Conservation (phyloP, 2,113 vertebrate species). For the Forbesichthys agassizii region DNA sequence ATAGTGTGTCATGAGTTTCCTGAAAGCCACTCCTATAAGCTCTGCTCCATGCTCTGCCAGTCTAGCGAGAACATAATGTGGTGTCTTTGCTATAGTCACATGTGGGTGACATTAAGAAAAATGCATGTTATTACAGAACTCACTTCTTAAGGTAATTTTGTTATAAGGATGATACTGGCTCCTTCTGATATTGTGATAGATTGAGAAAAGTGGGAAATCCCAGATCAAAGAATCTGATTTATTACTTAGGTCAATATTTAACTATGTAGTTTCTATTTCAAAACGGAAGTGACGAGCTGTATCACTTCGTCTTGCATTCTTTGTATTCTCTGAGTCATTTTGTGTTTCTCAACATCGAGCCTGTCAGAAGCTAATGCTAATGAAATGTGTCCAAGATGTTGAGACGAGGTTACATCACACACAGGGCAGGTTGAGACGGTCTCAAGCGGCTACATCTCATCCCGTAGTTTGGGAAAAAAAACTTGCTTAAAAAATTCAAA, state of each 20-base stretch:
- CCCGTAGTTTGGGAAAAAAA: too few relatives aligned
- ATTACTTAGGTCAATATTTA: constrained; percentile 9
- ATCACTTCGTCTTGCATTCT: constrained; percentile 1
- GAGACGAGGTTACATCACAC: too few relatives aligned
- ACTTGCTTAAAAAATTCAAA: too few relatives aligned
- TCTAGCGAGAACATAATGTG: constrained; percentile 20
- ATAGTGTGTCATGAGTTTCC: constrained; percentile 30
- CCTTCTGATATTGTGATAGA: not conserved
- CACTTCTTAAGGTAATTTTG: too few relatives aligned
- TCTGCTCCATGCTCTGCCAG: constrained; percentile 43
- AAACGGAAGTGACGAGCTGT: not conserved
- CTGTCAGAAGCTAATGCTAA: too few relatives aligned
- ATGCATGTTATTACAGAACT: not conserved
- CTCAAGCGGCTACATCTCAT: too few relatives aligned
- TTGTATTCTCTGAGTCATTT: not conserved
- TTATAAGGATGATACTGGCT: too few relatives aligned
- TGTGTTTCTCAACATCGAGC: not conserved
- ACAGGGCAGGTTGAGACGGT: too few relatives aligned
- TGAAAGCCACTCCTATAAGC: constrained; percentile 1
- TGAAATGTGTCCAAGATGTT: too few relatives aligned
- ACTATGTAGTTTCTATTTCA: constrained; percentile 10
- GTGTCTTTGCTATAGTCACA: constrained; percentile 6
- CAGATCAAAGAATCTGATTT: not conserved
- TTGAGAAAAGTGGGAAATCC: not conserved
- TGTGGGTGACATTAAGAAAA: not conserved